A percentile compares a stretch with the other conserved stretches of the same genome.
phyloP scores from a whole-genome alignment of 2,888 invertebrate species.

The Elysia crispata region DNA sequence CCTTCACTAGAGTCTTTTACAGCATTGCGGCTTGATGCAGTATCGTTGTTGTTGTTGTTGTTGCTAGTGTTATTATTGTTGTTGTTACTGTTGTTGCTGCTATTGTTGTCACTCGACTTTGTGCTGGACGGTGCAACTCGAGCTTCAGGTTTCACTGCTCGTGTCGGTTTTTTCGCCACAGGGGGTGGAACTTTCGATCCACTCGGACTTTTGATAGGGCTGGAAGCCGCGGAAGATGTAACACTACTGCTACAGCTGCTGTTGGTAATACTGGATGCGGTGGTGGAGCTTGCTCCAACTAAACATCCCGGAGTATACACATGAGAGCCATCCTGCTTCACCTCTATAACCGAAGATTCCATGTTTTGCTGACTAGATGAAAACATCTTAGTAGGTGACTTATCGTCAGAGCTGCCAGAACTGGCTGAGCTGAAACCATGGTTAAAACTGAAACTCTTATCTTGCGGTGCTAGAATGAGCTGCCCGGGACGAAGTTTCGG shows the following conservation, averaged over 20 bases:
- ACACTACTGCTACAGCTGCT: constrained; percentile 22
- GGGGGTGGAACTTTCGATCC: constrained; percentile 39
- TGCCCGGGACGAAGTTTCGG: constrained; percentile 51
- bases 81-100: no score
- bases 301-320: background rate
- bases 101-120: background rate
- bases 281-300: background rate
- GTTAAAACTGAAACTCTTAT: constrained; percentile 60
- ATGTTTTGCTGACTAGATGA: background rate
- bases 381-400: background rate
- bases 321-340: constrained; percentile 37
- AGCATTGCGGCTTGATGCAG: background rate
- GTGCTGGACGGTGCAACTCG: background rate
- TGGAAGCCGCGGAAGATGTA: constrained; percentile 12
- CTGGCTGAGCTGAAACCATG: constrained; percentile 64
- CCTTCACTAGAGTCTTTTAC: constrained; percentile 3
- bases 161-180: constrained; percentile 38
- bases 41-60: background rate
- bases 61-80: background rate
- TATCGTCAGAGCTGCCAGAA: constrained; percentile 58
- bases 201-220: constrained; percentile 21
- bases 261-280: background rate
- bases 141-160: constrained; percentile 33
- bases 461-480: constrained; percentile 63
- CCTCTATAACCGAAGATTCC: constrained; percentile 41